Evolutionary conservation across 2,888 invertebrate species (phyloP), one percentile per base, ranked within the genome.

Genomic region (Synergus itoensis): DNA sequence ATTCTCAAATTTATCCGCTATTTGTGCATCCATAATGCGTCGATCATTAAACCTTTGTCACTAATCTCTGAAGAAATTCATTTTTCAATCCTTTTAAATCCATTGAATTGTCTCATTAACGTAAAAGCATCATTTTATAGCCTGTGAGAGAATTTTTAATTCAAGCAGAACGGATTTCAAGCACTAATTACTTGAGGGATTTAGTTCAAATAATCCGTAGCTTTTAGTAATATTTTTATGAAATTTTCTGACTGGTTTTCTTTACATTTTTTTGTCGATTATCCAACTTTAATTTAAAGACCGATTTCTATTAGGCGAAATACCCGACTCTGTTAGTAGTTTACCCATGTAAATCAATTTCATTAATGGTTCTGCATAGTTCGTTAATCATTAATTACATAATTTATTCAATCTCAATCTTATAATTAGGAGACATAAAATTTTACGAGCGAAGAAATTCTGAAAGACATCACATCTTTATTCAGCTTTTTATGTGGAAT

Each of bases 401-500:
- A 73, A 73, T 73, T 53, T 69, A 69, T 73, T 73, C 53, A 73
- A 69, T 45, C 4, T 53, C 73, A 48, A 36, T 36, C 53, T 73
- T 53, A 48, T 73, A 53, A 53, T 73, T 53, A 53, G 36, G 36
- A 73, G 48, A 40, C 40, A 73, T 73, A 48, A 73, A 73, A 53
- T 73, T 48, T 73, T 36, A 73, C 36, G 73, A 73, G 0, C 36
- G 11, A 53, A 48, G 73, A 73, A 73, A 73, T 73, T 73, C 73
- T 48, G 16, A 28, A 69, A 45, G 21, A 21, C 12, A 60, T 60
- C 11, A 21, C 60, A 11, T 21, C 21, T 12, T 60, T 60, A 21
- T 21, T 14, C 5, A 5, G 7, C 14, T 21, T 60, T 60, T 21
- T 60, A 18, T 60, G 14, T 14, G 21, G 12, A 60, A 60, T 60